Evolutionary conservation across 2,888 invertebrate species (phyloP), one percentile per base, ranked within the genome.

Genomic region (Helobdella robusta): DNA sequence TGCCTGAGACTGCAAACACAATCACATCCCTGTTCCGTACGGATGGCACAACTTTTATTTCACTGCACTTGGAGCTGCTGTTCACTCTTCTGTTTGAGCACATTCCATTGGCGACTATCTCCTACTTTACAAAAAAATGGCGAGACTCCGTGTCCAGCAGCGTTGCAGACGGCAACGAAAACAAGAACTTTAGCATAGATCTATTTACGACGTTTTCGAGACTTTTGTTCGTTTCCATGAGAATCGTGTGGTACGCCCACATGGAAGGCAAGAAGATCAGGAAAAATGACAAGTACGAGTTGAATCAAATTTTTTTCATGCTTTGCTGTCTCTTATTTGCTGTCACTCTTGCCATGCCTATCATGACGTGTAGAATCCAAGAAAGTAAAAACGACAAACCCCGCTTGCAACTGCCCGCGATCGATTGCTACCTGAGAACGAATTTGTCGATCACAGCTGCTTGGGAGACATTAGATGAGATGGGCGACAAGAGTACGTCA

Each of bases 181-280:
- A n/a, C n/a, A n/a, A n/a, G n/a, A n/a, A n/a, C n/a, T n/a, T n/a
- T n/a, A n/a, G n/a, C n/a, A 25, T 54, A 18, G 54, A 54, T 18
- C 32, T 54, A 32, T 28, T 25, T 4, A 35, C 30, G 3, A 62
- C 62, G 2, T 46, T 50, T 3, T 60, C 67, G 2, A 46, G 65
- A 18, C 63, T 69, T 32, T 40, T 67, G 2, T 69, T 63, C 23
- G 52, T 69, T 6, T 69, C 67, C 30, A 25, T 67, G 28, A 62
- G 69, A 15, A 46, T 69, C 5, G 58, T 69, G 28, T 69, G 69
- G 69, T 69, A 69, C 44, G 66, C 69, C 15, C 69, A 69, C 32
- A 69, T 69, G 35, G 69, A 67, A 56, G 69, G 69, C 2, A 66
- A 52, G 44, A 59, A 64, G 32, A 23, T 69, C 23, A 65, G 66